These are phyloP conservation scores for Stenurella melanura DNA, from an alignment of 2,888 invertebrate genomes.

Conservation along the genomic window DNA sequence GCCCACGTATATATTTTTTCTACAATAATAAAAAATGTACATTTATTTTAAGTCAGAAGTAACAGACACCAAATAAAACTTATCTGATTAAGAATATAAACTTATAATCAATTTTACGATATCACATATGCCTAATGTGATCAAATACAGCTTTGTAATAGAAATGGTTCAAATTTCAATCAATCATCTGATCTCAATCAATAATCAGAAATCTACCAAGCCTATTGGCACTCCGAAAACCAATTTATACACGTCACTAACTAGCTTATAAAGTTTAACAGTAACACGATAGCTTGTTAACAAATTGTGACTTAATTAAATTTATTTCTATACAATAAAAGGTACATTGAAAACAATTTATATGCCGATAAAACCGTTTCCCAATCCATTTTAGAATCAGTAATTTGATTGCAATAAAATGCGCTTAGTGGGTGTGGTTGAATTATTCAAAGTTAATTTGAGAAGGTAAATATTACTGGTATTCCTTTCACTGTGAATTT, in stretches of 20 bases:
- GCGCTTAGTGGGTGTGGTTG: conserved; percentile 32
- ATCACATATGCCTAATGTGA: conserved; percentile 30
- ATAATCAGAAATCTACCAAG: conserved; percentile 37
- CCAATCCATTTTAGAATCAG: conserved; percentile 24
- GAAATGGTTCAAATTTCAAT: conserved; percentile 38
- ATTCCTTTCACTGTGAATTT: conserved; percentile 37
- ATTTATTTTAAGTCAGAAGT: not conserved
- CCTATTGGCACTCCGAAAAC: conserved; percentile 34
- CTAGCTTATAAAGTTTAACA: conserved; percentile 14
- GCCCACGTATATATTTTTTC: not conserved
- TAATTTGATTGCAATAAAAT: conserved; percentile 29
- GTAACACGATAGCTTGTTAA: conserved; percentile 36
- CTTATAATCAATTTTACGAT: conserved; percentile 26
- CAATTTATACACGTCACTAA: conserved; percentile 36
- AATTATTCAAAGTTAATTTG: conserved; percentile 27
- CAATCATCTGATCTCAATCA: conserved; percentile 34
- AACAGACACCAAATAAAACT: conserved; percentile 2
- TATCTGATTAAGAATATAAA: conserved; percentile 29
- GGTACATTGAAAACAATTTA: conserved; percentile 21
- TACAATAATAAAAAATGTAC: not conserved
- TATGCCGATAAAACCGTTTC: conserved; percentile 22
- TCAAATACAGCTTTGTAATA: conserved; percentile 30
- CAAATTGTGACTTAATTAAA: conserved; percentile 43
- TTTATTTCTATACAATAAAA: conserved; percentile 43
- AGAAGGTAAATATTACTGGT: conserved; percentile 25